phyloP scores from a whole-genome alignment of 92 coral and sea anemone species.

The Anthopleura xanthogrammica region DNA sequence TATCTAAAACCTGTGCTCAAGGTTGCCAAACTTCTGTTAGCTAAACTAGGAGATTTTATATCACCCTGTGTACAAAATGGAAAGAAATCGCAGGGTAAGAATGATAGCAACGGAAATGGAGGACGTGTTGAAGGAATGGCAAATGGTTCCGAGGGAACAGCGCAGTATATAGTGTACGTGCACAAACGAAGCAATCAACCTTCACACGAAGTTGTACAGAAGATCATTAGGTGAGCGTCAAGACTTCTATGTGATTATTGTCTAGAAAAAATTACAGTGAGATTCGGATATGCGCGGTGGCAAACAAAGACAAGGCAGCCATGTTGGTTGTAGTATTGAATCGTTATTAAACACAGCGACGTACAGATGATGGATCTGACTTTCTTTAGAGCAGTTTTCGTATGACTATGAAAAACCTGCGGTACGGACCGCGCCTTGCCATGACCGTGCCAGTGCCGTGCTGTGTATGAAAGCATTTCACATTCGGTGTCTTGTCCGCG shows the following conservation, averaged over 20 bases:
- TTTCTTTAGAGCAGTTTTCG: too few species aligned
- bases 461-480: too few species aligned
- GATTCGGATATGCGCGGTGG: too few species aligned
- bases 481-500: too few species aligned
- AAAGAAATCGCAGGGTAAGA: slow-evolving; percentile 17
- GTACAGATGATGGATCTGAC: too few species aligned
- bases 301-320: too few species aligned
- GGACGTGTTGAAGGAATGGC: not conserved
- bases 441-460: too few species aligned
- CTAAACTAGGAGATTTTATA: slow-evolving; percentile 84
- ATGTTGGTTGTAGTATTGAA: too few species aligned
- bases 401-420: too few species aligned
- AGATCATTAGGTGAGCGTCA: slow-evolving; percentile 67
- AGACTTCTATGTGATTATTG: not conserved
- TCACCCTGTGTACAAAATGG: slow-evolving; percentile 55
- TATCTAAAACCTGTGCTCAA: slow-evolving; percentile 48
- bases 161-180: slow-evolving; percentile 59
- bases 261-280: too few species aligned
- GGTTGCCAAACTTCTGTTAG: slow-evolving; percentile 80
- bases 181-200: slow-evolving; percentile 85
- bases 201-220: slow-evolving; percentile 92
- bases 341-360: too few species aligned
- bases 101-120: not conserved
- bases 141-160: not conserved
- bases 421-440: too few species aligned